Evolutionary conservation across 2,888 invertebrate species (phyloP).

Genomic region (Megastigmus dorsalis): DNA sequence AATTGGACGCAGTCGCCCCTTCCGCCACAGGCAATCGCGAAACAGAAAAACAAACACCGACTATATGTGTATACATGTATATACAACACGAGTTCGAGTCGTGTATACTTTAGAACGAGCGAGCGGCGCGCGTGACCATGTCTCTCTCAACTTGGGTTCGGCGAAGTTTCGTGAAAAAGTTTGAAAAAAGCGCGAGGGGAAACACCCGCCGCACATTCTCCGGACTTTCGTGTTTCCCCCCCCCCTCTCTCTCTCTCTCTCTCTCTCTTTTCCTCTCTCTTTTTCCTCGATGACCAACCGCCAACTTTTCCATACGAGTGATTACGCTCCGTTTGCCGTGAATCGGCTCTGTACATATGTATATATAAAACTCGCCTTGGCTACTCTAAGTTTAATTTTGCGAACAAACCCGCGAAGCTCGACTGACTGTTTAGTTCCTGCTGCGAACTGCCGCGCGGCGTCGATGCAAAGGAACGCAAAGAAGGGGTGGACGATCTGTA

Average conservation of each 20-base stretch:
- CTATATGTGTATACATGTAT: no score
- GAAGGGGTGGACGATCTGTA: no score
- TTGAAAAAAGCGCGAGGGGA: conserved; percentile 8
- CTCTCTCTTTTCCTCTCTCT: background rate
- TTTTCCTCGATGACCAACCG: conserved; percentile 32
- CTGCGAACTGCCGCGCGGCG: no score
- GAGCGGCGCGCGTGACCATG: background rate
- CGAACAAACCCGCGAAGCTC: conserved; percentile 32
- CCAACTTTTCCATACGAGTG: conserved; percentile 63
- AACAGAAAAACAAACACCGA: no score
- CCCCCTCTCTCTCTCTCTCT: background rate
- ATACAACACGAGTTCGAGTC: no score
- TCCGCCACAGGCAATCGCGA: no score
- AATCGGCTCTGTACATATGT: conserved; percentile 11
- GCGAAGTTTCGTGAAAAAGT: conserved; percentile 43
- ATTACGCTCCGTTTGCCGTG: conserved; percentile 60
- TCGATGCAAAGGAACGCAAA: no score
- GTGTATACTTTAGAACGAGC: conserved; percentile 7
- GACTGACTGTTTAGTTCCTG: no score
- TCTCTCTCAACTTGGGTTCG: conserved; percentile 17
- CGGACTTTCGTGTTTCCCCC: conserved; percentile 3
- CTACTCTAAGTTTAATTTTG: conserved; percentile 37
- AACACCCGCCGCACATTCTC: conserved; percentile 23
- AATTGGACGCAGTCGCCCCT: no score
- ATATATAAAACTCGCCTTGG: background rate